Conservation (phyloP, 2,888 invertebrate genomes). For the Leptopilina drosophilae region DNA sequence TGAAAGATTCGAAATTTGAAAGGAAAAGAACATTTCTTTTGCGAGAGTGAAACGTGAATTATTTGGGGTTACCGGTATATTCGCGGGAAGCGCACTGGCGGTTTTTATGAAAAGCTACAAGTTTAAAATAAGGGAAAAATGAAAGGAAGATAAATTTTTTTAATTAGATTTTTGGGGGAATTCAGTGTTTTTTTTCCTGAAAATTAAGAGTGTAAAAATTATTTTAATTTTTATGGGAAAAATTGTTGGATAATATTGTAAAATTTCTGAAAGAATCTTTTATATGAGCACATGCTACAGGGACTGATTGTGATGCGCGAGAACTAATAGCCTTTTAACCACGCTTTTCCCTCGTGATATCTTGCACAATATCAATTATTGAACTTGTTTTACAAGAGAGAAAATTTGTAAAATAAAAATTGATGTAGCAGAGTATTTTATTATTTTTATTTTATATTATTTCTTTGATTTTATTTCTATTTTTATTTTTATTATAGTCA, state of each 20-base stretch:
- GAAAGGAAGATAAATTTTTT: too few relatives aligned
- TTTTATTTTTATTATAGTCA: too few relatives aligned
- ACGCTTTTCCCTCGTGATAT: slow-evolving; percentile 10
- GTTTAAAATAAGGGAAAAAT: neutral
- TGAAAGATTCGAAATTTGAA: neutral
- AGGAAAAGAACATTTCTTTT: neutral
- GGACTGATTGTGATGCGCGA: slow-evolving; percentile 22
- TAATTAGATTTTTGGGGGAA: neutral
- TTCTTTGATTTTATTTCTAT: too few relatives aligned
- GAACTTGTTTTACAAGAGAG: neutral
- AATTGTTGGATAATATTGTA: neutral
- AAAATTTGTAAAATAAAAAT: neutral
- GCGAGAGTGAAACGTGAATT: neutral
- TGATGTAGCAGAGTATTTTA: neutral
- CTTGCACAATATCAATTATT: neutral
- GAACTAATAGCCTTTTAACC: slow-evolving; percentile 20
- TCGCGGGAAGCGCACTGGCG: slow-evolving; percentile 14
- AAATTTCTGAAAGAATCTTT: slow-evolving; percentile 9
- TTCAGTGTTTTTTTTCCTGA: neutral
- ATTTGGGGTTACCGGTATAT: neutral
- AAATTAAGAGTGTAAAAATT: neutral
- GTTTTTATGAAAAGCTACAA: neutral
- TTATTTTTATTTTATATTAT: neutral
- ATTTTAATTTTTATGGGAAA: neutral
- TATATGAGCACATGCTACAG: slow-evolving; percentile 30